These are phyloP conservation scores for Cebus imitator DNA, from an alignment of 2,113 vertebrate genomes.

Conservation along the genomic window DNA sequence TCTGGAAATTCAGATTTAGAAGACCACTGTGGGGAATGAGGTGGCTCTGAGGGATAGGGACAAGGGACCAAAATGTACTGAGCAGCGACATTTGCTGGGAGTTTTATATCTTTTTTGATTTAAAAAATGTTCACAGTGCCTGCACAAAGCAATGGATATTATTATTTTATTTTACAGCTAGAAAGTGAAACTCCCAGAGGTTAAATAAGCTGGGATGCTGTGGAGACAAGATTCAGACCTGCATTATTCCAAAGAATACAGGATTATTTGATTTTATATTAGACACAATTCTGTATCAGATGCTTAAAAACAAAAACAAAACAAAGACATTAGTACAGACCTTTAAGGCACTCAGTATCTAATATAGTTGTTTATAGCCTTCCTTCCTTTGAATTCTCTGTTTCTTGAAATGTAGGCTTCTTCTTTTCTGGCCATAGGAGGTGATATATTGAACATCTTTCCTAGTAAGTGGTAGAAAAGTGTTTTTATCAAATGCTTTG, in stretches of 20 bases:
- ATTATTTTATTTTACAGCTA: not conserved
- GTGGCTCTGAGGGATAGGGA: not conserved
- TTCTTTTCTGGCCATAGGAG: not conserved
- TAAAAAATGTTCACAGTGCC: not conserved
- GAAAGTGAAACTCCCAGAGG: not conserved
- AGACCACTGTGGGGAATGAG: not conserved
- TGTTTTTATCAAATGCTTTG: not conserved
- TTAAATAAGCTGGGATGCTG: accelerated
- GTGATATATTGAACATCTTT: not conserved
- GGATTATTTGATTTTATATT: not conserved
- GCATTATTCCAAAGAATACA: not conserved
- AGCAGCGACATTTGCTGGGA: not conserved
- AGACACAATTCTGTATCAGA: not conserved
- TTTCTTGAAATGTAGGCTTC: not conserved
- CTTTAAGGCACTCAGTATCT: not conserved
- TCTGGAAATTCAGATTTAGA: not conserved
- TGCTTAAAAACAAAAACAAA: not conserved
- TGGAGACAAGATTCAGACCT: not conserved
- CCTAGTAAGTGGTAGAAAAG: not conserved
- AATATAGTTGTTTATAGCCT: not conserved
- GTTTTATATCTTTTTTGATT: not conserved
- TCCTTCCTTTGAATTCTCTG: not conserved
- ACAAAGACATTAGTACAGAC: not conserved
- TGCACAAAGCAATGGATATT: not conserved
- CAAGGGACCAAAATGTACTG: not conserved